Percentiles rank a stretch among this genome's conserved stretches.
These are phyloP conservation scores for Rattus norvegicus DNA, from an alignment of 2,113 vertebrate species.

Conservation along the genomic window DNA sequence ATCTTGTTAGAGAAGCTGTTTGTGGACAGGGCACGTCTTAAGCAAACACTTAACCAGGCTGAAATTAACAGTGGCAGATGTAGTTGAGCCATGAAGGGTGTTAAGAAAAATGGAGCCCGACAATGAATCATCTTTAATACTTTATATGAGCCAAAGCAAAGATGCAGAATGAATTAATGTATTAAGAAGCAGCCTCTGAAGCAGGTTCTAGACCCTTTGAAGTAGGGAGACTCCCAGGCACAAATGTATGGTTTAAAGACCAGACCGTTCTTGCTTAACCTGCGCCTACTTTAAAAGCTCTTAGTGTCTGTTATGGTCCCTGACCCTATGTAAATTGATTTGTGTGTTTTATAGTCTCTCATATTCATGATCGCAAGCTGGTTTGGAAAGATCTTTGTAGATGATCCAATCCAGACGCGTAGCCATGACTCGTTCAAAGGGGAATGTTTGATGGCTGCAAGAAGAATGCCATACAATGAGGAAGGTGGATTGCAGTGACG, in stretches of 20 bases:
- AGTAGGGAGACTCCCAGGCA: not conserved
- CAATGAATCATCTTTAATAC: not conserved
- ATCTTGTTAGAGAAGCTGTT: not conserved
- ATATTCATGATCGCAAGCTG: not conserved
- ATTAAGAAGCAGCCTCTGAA: not conserved
- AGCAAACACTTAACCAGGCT: not conserved
- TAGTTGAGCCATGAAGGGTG: not conserved
- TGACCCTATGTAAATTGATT: not conserved
- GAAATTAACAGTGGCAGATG: not conserved
- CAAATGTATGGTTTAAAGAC: not conserved
- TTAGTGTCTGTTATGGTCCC: not conserved
- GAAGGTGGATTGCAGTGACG: not conserved
- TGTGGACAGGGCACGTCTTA: not conserved
- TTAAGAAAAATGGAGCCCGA: not conserved
- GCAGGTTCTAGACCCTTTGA: not conserved
- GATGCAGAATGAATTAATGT: not conserved
- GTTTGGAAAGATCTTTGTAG: constrained; percentile 26
- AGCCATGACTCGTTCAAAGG: not conserved
- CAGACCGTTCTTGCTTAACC: not conserved
- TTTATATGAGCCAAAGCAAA: not conserved
- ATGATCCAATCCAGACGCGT: not conserved
- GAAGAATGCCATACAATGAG: not conserved
- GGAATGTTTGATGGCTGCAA: not conserved
- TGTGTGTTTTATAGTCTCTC: not conserved
- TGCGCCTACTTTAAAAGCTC: not conserved